These are phyloP conservation scores for Myanophis thanlyinensis DNA, from an alignment of 2,113 vertebrate species.

Conservation along the genomic window DNA sequence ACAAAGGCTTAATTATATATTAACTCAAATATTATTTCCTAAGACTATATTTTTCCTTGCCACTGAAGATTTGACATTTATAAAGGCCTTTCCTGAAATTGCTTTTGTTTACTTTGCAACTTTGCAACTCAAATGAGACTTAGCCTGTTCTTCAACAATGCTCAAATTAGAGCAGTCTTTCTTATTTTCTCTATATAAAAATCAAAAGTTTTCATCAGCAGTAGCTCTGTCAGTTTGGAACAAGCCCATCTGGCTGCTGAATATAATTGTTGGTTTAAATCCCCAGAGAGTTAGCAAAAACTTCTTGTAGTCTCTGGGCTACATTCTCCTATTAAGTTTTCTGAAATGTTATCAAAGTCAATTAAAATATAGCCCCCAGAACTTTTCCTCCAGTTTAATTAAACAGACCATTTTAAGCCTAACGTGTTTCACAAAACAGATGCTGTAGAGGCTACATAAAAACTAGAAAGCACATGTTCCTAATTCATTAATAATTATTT, in stretches of 20 bases:
- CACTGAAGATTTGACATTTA: background rate
- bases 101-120: background rate
- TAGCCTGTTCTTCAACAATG: background rate
- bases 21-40: background rate
- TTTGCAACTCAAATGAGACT: background rate
- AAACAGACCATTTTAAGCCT: background rate
- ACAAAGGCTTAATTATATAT: background rate
- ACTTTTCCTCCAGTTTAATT: constrained; percentile 22
- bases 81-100: background rate
- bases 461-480: background rate
- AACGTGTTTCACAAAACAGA: background rate
- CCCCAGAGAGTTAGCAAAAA: background rate
- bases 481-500: constrained; percentile 5
- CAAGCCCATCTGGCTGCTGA: background rate
- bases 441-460: background rate
- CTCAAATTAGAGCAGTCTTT: background rate
- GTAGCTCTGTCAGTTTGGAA: background rate
- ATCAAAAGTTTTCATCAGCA: background rate
- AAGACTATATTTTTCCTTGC: background rate
- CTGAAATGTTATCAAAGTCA: constrained; percentile 6
- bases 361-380: constrained; percentile 31
- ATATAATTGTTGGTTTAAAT: background rate
- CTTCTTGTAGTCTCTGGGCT: background rate
- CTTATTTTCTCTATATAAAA: background rate
- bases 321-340: background rate